phyloP scores from a whole-genome alignment of 2,113 vertebrate genomes.

The Suncus etruscus region DNA sequence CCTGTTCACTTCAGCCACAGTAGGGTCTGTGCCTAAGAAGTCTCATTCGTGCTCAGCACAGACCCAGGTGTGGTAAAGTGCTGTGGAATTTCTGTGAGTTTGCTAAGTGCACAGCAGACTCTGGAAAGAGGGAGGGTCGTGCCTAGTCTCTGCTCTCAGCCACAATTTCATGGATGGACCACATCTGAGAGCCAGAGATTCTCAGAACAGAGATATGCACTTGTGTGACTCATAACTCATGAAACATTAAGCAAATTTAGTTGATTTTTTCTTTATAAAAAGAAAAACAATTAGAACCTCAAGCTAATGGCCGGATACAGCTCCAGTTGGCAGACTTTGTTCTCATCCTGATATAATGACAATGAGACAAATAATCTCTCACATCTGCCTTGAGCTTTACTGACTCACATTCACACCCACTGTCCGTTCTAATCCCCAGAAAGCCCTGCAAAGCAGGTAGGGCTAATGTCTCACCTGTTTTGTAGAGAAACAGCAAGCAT shows the following conservation, averaged over 20 bases:
- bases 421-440: slow-evolving; percentile 21
- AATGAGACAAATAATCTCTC: slow-evolving; percentile 10
- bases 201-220: slow-evolving; percentile 28
- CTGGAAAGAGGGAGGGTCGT: background rate
- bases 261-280: slow-evolving; percentile 64
- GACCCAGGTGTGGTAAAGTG: background rate
- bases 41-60: background rate
- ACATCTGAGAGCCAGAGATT: slow-evolving; percentile 14
- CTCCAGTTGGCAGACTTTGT: slow-evolving; percentile 51
- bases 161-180: background rate
- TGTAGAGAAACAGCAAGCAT: background rate
- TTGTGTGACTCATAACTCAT: slow-evolving; percentile 73
- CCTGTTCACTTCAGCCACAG: background rate
- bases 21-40: background rate
- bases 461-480: background rate
- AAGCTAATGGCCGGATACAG: slow-evolving; percentile 79
- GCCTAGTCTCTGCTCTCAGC: background rate
- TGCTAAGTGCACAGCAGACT: background rate
- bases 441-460: background rate
- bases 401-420: background rate
- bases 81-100: background rate
- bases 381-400: background rate
- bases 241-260: slow-evolving; percentile 74
- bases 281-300: slow-evolving; percentile 72
- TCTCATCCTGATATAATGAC: slow-evolving; percentile 36